Evolutionary conservation across 2,888 invertebrate species (phyloP).

Genomic region (Eledona agricola): DNA sequence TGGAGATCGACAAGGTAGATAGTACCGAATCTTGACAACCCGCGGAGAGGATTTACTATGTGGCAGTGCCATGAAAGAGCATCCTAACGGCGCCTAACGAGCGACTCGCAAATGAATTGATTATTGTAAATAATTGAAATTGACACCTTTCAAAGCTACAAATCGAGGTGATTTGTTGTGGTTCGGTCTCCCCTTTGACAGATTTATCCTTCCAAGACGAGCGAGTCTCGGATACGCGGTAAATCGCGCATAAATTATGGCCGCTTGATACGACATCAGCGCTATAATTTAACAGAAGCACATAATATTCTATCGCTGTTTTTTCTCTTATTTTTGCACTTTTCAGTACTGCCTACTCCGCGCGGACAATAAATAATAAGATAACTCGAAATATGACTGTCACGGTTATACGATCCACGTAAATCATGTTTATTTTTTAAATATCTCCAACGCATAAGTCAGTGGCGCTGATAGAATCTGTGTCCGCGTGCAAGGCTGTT

Average conservation of each 20-base stretch:
- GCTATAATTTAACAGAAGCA: constrained; percentile 30
- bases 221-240: not conserved
- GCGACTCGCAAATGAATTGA: constrained; percentile 19
- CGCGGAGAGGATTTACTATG: constrained; percentile 54
- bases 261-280: constrained; percentile 23
- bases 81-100: constrained; percentile 45
- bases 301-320: constrained; percentile 15
- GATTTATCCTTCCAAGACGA: constrained; percentile 8
- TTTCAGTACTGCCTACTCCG: too few relatives aligned
- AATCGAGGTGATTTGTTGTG: constrained; percentile 11
- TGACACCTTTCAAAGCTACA: constrained; percentile 28
- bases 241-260: constrained; percentile 31
- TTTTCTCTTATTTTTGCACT: constrained; percentile 3
- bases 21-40: constrained; percentile 53
- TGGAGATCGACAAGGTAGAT: constrained; percentile 62
- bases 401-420: constrained; percentile 58
- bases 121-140: constrained; percentile 33
- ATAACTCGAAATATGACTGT: constrained; percentile 60
- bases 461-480: constrained; percentile 52
- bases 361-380: constrained; percentile 57
- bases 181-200: constrained; percentile 2
- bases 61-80: constrained; percentile 37
- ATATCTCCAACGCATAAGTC: constrained; percentile 45
- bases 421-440: constrained; percentile 51
- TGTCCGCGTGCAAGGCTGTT: constrained; percentile 29